These are phyloP conservation scores for Epinotia bilunana DNA, from an alignment of 2,888 invertebrate species.

Conservation along the genomic window DNA sequence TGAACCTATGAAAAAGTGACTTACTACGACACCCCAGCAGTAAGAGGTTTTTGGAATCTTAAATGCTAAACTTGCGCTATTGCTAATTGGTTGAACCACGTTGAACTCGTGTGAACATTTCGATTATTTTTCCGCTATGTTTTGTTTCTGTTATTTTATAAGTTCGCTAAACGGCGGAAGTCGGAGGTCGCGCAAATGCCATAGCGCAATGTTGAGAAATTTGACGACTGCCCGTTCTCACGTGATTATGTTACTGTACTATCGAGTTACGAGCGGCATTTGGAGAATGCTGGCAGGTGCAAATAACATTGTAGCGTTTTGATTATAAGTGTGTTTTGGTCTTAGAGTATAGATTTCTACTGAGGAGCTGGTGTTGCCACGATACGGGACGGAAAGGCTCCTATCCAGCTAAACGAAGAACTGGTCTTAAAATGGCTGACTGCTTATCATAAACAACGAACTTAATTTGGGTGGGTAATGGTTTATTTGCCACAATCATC, in stretches of 20 bases:
- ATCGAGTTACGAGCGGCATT: conserved; percentile 6
- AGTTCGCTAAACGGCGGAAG: conserved; percentile 21
- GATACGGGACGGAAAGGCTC: no score
- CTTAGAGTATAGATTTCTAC: no score
- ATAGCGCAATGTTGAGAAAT: conserved; percentile 37
- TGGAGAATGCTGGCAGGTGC: conserved; percentile 16
- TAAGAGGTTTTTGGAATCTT: neutral
- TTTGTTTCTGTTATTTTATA: neutral
- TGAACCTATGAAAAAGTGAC: no score
- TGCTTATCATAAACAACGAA: no score
- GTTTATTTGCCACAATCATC: no score
- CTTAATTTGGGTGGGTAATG: no score
- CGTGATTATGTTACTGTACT: conserved; percentile 21
- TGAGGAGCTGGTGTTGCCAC: no score
- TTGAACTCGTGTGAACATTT: neutral
- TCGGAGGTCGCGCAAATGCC: conserved; percentile 16
- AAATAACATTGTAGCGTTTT: neutral
- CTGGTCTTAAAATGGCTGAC: no score
- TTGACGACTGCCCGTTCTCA: conserved; percentile 35
- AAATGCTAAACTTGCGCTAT: neutral
- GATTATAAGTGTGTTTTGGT: neutral
- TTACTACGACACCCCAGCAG: no score
- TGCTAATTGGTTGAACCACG: no score
- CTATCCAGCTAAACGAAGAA: no score
- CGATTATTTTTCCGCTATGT: neutral